Evolutionary conservation across 2,797 vertebrate species (phyloP).

Genomic region (Manis javanica): DNA sequence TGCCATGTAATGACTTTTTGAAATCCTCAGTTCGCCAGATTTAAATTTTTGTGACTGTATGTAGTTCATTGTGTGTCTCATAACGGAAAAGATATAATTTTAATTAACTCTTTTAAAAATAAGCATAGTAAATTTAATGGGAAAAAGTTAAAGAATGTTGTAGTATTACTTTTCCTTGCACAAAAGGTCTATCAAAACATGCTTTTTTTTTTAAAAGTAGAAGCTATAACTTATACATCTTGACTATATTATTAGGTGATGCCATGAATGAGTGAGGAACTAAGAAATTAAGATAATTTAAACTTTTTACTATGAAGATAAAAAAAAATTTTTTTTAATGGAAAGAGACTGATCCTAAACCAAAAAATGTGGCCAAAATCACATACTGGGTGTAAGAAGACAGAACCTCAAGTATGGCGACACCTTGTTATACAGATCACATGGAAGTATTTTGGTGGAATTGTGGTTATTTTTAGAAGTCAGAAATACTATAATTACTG

Average conservation of each 20-base stretch:
- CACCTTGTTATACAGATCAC: neutral
- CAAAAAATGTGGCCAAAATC: neutral
- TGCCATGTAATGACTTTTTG: neutral
- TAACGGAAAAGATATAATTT: neutral
- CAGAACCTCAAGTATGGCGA: neutral
- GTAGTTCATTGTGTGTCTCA: neutral
- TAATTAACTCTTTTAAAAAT: neutral
- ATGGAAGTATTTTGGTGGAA: neutral
- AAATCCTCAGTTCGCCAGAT: conserved; percentile 11
- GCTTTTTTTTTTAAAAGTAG: neutral
- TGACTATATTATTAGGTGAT: neutral
- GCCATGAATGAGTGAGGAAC: neutral
- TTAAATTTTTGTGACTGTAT: neutral
- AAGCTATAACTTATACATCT: neutral
- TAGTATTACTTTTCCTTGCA: neutral
- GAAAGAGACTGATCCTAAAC: neutral
- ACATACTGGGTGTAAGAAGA: neutral
- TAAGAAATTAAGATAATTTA: conserved; percentile 41
- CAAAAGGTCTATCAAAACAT: neutral
- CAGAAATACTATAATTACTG: neutral
- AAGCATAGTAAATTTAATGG: neutral
- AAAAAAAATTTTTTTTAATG: neutral
- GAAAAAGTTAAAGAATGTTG: neutral
- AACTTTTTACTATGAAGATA: neutral
- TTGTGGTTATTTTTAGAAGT: neutral